phyloP scores from a whole-genome alignment of 2,113 vertebrate genomes.

The Labeo catla region DNA sequence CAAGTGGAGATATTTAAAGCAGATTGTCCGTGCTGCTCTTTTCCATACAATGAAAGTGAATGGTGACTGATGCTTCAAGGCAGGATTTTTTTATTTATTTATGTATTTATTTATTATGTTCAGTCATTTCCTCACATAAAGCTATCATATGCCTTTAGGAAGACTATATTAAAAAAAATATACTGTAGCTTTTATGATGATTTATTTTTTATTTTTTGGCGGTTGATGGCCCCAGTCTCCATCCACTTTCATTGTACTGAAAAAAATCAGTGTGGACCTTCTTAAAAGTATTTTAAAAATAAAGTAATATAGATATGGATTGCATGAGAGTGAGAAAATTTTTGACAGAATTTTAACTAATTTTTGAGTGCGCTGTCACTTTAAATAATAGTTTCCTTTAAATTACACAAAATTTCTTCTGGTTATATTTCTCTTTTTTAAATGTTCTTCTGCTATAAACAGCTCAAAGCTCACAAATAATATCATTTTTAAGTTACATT shows the following conservation, averaged over 20 bases:
- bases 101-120: too few species aligned
- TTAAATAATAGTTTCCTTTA: background rate
- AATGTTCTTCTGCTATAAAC: background rate
- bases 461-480: background rate
- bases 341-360: background rate
- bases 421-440: background rate
- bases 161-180: background rate
- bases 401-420: background rate
- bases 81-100: too few species aligned
- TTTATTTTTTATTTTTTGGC: background rate
- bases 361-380: background rate
- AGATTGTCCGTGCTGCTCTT: too few species aligned
- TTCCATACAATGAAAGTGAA: too few species aligned
- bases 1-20: too few species aligned
- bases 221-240: background rate
- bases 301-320: background rate
- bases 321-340: background rate
- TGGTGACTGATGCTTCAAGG: too few species aligned
- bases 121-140: too few species aligned
- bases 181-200: background rate
- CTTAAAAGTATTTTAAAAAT: background rate
- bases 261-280: background rate
- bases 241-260: background rate
- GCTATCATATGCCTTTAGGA: too few species aligned
- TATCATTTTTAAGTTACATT: constrained; percentile 16